Evolutionary conservation across 2,113 vertebrate species (phyloP).

Genomic region (Pluvianellus socialis): DNA sequence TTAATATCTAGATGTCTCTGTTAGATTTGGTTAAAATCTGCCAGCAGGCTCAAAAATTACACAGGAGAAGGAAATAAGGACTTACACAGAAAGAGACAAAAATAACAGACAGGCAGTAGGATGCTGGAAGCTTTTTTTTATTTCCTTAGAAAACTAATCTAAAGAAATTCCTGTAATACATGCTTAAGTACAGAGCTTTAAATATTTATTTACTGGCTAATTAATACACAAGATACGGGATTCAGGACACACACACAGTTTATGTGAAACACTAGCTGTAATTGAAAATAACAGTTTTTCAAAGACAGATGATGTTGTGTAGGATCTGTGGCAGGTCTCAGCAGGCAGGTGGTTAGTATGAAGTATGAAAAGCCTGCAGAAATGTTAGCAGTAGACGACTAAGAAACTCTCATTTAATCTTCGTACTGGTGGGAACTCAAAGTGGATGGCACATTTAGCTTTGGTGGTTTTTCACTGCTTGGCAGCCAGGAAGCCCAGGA

Average conservation of each 20-base stretch:
- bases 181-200: not conserved
- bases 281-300: not conserved
- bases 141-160: not conserved
- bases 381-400: not conserved
- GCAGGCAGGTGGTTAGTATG: not conserved
- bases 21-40: not conserved
- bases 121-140: not conserved
- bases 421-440: not conserved
- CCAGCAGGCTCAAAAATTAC: not conserved
- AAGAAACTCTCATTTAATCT: not conserved
- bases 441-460: slow-evolving; percentile 6
- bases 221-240: not conserved
- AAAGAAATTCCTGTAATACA: not conserved
- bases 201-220: not conserved
- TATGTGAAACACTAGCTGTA: not conserved
- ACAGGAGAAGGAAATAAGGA: not conserved
- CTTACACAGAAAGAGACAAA: not conserved
- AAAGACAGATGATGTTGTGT: not conserved
- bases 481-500: not conserved
- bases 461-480: not conserved
- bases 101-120: not conserved
- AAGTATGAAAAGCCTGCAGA: not conserved
- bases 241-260: not conserved
- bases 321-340: not conserved
- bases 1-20: not conserved